These are phyloP conservation scores for Sebastes dallii DNA, from an alignment of 2,797 vertebrate species.

Conservation along the genomic window DNA sequence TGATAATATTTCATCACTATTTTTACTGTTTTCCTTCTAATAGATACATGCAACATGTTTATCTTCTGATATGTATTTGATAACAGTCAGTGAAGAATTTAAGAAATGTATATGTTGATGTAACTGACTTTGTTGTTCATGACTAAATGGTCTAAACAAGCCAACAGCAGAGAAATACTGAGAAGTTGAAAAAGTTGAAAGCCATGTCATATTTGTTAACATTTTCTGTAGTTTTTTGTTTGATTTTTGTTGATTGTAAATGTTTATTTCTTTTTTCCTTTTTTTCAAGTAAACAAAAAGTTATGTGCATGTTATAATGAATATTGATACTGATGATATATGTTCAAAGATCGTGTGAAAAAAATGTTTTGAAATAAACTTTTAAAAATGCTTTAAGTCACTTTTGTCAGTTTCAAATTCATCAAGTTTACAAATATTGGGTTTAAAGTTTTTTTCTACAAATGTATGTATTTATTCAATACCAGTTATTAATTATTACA, in stretches of 20 bases:
- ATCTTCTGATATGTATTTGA: background rate
- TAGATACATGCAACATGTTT: background rate
- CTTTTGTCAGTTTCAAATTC: fast-evolving
- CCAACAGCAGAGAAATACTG: background rate
- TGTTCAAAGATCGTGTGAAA: background rate
- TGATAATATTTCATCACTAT: background rate
- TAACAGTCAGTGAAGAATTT: background rate
- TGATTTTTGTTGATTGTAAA: fast-evolving
- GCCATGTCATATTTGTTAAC: background rate
- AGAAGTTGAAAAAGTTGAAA: background rate
- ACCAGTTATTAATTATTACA: background rate
- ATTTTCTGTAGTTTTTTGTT: background rate
- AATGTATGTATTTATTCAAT: background rate
- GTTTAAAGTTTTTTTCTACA: background rate
- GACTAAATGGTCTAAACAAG: background rate
- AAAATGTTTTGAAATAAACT: background rate
- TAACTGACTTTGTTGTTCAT: background rate
- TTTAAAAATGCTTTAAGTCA: background rate
- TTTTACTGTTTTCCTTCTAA: background rate
- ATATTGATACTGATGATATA: background rate
- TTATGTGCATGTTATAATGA: background rate
- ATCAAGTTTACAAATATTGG: background rate
- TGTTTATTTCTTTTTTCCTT: background rate
- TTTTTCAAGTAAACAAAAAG: background rate
- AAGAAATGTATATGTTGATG: background rate